A percentile compares a stretch with the other conserved stretches of the same genome.
phyloP scores from a whole-genome alignment of 2,888 invertebrate species.

The Nowickia ferox region DNA sequence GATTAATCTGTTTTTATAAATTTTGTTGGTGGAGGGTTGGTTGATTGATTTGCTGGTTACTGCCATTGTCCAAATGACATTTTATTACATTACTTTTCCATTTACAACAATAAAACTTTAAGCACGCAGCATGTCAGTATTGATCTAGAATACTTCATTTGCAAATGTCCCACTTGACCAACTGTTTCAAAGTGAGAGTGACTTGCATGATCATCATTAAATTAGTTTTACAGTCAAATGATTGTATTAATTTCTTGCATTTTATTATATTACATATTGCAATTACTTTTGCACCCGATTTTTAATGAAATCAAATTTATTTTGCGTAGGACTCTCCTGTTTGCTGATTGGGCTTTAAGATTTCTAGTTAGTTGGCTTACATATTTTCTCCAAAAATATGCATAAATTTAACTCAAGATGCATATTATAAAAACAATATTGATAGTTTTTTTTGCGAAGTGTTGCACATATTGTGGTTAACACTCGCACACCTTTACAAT shows the following conservation, averaged over 20 bases:
- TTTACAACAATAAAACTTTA: slow-evolving; percentile 27
- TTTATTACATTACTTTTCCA: slow-evolving; percentile 54
- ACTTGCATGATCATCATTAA: neutral
- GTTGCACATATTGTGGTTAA: slow-evolving; percentile 43
- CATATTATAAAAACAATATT: slow-evolving; percentile 44
- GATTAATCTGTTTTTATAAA: slow-evolving; percentile 27
- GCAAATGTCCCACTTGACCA: neutral
- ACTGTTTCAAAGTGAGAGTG: neutral
- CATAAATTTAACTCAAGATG: neutral
- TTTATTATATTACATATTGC: neutral
- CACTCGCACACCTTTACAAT: slow-evolving; percentile 35
- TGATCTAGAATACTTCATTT: neutral
- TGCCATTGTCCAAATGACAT: slow-evolving; percentile 46
- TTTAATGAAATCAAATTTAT: neutral
- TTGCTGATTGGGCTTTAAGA: neutral
- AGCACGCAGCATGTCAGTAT: neutral
- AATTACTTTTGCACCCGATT: neutral
- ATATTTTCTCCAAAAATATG: neutral
- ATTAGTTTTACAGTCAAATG: too few species aligned
- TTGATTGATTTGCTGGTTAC: neutral
- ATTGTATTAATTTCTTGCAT: neutral
- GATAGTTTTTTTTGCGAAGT: slow-evolving; percentile 49
- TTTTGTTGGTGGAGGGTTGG: neutral
- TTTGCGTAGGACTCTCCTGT: neutral
- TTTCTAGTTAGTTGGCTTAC: neutral